Percentiles rank a stretch among this genome's conserved stretches.
These are phyloP conservation scores for Spea hammondii DNA, from an alignment of 2,797 vertebrate species.

Conservation along the genomic window DNA sequence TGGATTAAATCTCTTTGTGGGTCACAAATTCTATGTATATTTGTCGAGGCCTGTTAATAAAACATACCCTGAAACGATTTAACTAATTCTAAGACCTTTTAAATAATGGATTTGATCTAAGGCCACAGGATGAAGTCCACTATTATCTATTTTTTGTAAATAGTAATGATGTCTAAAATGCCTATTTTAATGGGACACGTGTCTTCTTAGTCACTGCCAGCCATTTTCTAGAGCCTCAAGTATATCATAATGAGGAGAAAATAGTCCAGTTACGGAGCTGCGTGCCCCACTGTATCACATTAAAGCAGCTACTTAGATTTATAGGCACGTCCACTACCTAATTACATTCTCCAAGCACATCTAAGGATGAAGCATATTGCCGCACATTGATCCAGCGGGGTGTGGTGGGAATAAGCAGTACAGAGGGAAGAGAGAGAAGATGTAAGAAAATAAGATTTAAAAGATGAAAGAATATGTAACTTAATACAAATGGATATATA, in stretches of 20 bases:
- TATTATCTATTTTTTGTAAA: too few species aligned
- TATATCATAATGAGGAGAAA: constrained; percentile 61
- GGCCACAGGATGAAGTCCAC: too few species aligned
- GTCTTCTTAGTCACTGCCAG: not conserved
- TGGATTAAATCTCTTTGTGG: too few species aligned
- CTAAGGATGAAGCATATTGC: constrained; percentile 58
- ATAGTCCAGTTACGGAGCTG: constrained; percentile 61
- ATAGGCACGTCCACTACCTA: constrained; percentile 60
- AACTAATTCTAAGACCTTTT: too few species aligned
- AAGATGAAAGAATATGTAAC: not conserved
- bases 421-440: constrained; percentile 31
- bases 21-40: too few species aligned
- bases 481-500: too few species aligned
- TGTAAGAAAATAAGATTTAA: constrained; percentile 34
- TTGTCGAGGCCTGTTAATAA: too few species aligned
- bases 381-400: constrained; percentile 40
- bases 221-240: not conserved
- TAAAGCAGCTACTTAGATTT: constrained; percentile 69
- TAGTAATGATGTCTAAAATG: too few species aligned
- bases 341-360: constrained; percentile 60
- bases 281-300: constrained; percentile 63
- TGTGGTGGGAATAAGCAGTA: constrained; percentile 36
- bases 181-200: too few species aligned
- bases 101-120: too few species aligned
- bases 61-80: too few species aligned